Base-by-base conservation (phyloP, 2,888 invertebrate species). In the Sthenelais limicola region DNA sequence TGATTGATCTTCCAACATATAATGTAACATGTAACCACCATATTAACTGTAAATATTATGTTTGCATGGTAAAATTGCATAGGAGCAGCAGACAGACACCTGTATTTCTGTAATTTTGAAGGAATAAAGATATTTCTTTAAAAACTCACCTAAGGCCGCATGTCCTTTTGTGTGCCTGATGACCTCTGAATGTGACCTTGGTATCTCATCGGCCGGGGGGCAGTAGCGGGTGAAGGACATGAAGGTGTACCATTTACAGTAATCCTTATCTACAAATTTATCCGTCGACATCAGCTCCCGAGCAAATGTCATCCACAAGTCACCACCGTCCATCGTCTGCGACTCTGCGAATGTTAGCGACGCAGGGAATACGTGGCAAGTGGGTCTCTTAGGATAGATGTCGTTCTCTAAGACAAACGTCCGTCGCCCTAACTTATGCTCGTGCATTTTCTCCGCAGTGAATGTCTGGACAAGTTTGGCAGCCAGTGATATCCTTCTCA, bases 201-300 rank as follows among this genome's bases (percentile, higher is more conserved):
- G 80, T 92, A 89, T 35, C 92, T 91, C 84, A 92, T 74, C 80
- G 18, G 76, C 76, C 12, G 32, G 83, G 0, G 76, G 71, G 26
- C 51, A 54, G 24, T 77, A 77, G 81, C 92, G 90, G 0, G 96
- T 96, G 86, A 95, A 95, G 0, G 94, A 94, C 78, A 97, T 90
- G 84, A 97, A 96, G 0, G 93, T 96, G 73, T 97, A 90, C 89
- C 94, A 97, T 87, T 97, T 98, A 78, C 93, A 91, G 49, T 77
- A 72, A 28, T 82, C 81, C 79, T 92, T 91, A 77, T 91, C 90
- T 0, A 72, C 47, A 68, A 84, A 82, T 70, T 79, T 74, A 15
- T 74, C 32, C 38, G 83, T 92, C 71, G 91, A 90, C 91, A 95
- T 92, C 54, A 97, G 89, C 88, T 97, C 96, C 78, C 93, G 91